These are phyloP conservation scores for Micrasema minimum DNA, from an alignment of 1,140 invertebrate species.

Conservation along the genomic window DNA sequence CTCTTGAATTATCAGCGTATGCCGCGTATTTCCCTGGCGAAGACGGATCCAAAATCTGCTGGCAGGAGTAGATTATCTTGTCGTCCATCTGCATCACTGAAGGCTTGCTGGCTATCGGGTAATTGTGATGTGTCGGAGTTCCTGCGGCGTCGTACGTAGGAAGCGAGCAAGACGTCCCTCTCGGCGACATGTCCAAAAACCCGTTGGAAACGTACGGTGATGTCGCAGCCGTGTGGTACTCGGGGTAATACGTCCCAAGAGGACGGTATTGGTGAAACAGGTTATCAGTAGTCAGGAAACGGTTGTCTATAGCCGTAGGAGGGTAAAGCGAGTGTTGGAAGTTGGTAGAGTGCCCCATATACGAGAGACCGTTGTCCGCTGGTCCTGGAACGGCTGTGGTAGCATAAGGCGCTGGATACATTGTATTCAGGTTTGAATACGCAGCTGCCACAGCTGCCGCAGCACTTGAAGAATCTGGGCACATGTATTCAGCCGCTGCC, in stretches of 20 bases:
- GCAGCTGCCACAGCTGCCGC: conserved; percentile 78
- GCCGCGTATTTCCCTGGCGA: conserved; percentile 60
- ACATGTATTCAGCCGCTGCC: conserved; percentile 63
- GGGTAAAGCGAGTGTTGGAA: conserved; percentile 79
- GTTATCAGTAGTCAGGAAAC: conserved; percentile 83
- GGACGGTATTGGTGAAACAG: conserved; percentile 86
- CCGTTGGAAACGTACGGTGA: conserved; percentile 80
- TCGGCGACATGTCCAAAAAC: conserved; percentile 76
- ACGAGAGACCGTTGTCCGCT: conserved; percentile 73
- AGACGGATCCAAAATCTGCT: conserved; percentile 66
- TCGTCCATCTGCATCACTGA: conserved; percentile 67
- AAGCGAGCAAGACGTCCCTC: conserved; percentile 60
- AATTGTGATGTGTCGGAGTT: conserved; percentile 67
- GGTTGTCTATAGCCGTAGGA: conserved; percentile 76
- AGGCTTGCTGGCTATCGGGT: conserved; percentile 62
- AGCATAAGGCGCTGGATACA: conserved; percentile 77
- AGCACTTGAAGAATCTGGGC: conserved; percentile 72
- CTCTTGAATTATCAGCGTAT: conserved; percentile 64
- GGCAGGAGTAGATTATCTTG: conserved; percentile 73
- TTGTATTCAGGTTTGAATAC: conserved; percentile 85
- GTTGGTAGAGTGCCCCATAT: conserved; percentile 79
- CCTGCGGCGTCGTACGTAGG: conserved; percentile 67
- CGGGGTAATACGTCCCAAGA: conserved; percentile 80
- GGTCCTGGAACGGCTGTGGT: conserved; percentile 66
- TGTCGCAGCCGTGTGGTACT: conserved; percentile 74